These are phyloP conservation scores for Yponomeuta malinellus DNA, from an alignment of 2,888 invertebrate species.

Conservation along the genomic window DNA sequence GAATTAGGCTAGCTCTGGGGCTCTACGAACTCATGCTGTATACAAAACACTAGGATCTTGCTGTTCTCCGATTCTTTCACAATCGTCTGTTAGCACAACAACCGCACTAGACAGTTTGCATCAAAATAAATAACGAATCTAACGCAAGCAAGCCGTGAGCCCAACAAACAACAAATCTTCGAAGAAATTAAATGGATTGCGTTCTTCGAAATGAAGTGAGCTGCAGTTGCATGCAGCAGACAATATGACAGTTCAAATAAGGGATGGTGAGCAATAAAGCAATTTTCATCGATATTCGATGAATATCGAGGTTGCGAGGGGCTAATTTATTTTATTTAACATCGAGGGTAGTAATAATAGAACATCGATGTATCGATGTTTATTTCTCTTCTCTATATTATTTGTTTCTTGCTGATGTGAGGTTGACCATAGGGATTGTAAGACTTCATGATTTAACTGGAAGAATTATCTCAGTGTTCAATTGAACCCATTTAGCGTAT, in stretches of 20 bases:
- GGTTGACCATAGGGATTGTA: too few relatives aligned
- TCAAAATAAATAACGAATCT: conserved; percentile 10
- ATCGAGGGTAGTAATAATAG: too few relatives aligned
- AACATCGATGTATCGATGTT: too few relatives aligned
- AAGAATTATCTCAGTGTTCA: too few relatives aligned
- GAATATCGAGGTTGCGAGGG: too few relatives aligned
- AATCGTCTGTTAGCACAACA: not conserved
- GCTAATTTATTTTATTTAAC: too few relatives aligned
- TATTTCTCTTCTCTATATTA: too few relatives aligned
- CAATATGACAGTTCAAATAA: not conserved
- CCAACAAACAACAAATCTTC: conserved; percentile 1
- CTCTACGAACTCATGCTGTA: conserved; percentile 56
- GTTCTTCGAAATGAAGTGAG: not conserved
- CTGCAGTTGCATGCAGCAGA: not conserved
- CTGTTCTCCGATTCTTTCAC: not conserved
- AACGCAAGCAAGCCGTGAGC: not conserved
- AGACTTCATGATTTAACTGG: too few relatives aligned
- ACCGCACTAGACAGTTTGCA: not conserved
- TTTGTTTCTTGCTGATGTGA: too few relatives aligned
- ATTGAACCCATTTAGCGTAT: too few relatives aligned
- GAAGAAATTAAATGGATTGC: conserved; percentile 15
- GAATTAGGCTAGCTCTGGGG: conserved; percentile 20
- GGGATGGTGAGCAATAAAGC: too few relatives aligned
- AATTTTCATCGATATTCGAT: too few relatives aligned
- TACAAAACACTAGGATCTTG: not conserved